Conservation (phyloP, 2,113 vertebrate genomes). For the Coptodon bakossiorum region DNA sequence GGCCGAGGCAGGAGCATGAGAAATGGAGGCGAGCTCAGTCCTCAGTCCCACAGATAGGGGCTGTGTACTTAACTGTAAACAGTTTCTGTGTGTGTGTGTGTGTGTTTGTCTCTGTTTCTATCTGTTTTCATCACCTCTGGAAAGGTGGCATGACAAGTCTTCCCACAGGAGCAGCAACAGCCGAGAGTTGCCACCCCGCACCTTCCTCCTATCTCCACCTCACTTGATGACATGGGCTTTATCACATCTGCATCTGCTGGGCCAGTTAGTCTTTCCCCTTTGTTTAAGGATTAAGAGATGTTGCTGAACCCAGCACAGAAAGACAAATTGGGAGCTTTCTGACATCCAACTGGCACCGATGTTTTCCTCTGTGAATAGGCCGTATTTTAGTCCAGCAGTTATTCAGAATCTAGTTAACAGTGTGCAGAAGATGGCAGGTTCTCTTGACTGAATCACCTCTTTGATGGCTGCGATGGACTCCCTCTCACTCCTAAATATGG, state of each 20-base stretch:
- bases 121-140: conserved; percentile 54
- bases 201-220: conserved; percentile 18
- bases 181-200: conserved; percentile 9
- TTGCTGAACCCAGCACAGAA: background rate
- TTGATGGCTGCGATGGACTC: background rate
- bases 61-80: conserved; percentile 46
- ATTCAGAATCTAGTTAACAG: background rate
- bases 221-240: conserved; percentile 33
- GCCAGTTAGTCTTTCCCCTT: conserved; percentile 8
- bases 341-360: background rate
- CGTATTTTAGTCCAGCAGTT: background rate
- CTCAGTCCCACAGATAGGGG: conserved; percentile 63
- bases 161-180: conserved; percentile 53
- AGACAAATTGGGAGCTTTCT: background rate
- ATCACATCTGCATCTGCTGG: conserved; percentile 46
- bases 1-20: conserved; percentile 56
- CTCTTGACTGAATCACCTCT: background rate
- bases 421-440: background rate
- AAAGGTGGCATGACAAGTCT: conserved; percentile 58
- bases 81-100: background rate
- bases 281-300: conserved; percentile 32
- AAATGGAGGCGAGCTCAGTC: conserved; percentile 56
- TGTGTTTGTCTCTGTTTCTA: conserved; percentile 24
- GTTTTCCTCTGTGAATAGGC: background rate
- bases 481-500: background rate